Evolutionary conservation across 2,888 invertebrate species (phyloP).

Genomic region (Diplolepis rosae): DNA sequence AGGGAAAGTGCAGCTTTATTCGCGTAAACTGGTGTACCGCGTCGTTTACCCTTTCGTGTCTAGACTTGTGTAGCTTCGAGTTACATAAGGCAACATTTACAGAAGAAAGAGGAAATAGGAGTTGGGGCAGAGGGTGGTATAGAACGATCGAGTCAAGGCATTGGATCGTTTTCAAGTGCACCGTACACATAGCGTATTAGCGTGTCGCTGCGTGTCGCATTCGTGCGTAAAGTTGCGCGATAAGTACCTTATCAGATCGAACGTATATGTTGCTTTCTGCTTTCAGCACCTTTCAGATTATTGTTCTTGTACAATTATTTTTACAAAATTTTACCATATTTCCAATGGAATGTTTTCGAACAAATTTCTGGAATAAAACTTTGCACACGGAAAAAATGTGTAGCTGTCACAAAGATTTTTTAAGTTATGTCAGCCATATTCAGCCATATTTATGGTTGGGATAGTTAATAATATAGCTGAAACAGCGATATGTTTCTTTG

Average conservation of each 20-base stretch:
- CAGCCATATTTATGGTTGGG: too few species aligned
- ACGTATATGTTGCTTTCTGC: neutral
- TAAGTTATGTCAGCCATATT: too few species aligned
- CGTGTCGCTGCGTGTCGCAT: constrained; percentile 30
- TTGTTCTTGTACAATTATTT: too few species aligned
- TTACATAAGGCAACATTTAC: neutral
- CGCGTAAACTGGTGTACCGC: constrained; percentile 5
- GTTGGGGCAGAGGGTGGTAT: neutral
- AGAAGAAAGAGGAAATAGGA: constrained; percentile 7
- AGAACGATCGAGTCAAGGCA: constrained; percentile 13
- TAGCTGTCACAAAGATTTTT: too few species aligned
- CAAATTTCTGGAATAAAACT: too few species aligned
- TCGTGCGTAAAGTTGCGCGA: constrained; percentile 19
- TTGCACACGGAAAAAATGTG: too few species aligned
- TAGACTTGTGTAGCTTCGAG: constrained; percentile 10
- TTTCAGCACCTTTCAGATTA: constrained; percentile 15
- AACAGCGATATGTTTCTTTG: too few species aligned
- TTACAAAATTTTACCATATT: too few species aligned
- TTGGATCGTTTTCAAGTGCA: constrained; percentile 26
- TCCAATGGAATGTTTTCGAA: too few species aligned
- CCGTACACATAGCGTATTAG: constrained; percentile 25
- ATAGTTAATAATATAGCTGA: too few species aligned
- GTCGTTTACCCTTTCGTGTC: constrained; percentile 7
- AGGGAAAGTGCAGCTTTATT: constrained; percentile 29
- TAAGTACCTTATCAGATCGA: constrained; percentile 10